phyloP scores from a whole-genome alignment of 2,113 vertebrate species.

The Beaufortia kweichowensis region DNA sequence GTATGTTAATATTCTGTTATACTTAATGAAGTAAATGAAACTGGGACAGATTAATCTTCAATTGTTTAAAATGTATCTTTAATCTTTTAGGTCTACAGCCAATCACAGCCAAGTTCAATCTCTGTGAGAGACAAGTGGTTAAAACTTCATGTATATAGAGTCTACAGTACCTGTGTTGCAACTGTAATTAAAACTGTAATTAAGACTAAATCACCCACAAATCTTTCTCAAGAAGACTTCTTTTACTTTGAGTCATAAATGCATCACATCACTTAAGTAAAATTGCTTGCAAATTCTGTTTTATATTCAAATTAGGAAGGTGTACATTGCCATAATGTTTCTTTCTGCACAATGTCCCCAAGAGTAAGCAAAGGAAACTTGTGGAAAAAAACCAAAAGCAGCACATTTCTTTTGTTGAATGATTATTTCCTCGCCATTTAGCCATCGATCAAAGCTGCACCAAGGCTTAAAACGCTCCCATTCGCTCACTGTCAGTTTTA shows the following conservation, averaged over 20 bases:
- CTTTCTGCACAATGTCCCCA: background rate
- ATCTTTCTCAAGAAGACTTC: background rate
- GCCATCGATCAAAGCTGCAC: conserved; percentile 45
- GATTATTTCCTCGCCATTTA: conserved; percentile 49
- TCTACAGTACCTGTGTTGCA: background rate
- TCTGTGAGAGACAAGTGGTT: conserved; percentile 39
- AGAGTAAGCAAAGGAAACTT: background rate
- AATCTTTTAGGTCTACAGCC: conserved; percentile 45
- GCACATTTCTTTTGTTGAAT: conserved; percentile 46
- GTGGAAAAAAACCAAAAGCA: conserved; percentile 5
- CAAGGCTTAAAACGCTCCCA: conserved; percentile 33
- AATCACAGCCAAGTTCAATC: conserved; percentile 22
- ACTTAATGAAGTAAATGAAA: conserved; percentile 38
- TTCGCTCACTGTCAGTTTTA: conserved; percentile 27
- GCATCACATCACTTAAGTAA: background rate
- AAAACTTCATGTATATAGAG: conserved; percentile 4
- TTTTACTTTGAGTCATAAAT: background rate
- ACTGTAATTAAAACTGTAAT: conserved; percentile 33
- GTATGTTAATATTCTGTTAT: conserved; percentile 23
- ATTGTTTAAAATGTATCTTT: conserved; percentile 52
- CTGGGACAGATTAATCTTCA: conserved; percentile 42
- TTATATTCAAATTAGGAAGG: conserved; percentile 14
- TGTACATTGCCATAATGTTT: no score
- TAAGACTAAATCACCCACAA: conserved; percentile 1
- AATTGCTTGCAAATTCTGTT: background rate